These are phyloP conservation scores for Hypomecis punctinalis DNA, from an alignment of 2,888 invertebrate species.

Conservation along the genomic window DNA sequence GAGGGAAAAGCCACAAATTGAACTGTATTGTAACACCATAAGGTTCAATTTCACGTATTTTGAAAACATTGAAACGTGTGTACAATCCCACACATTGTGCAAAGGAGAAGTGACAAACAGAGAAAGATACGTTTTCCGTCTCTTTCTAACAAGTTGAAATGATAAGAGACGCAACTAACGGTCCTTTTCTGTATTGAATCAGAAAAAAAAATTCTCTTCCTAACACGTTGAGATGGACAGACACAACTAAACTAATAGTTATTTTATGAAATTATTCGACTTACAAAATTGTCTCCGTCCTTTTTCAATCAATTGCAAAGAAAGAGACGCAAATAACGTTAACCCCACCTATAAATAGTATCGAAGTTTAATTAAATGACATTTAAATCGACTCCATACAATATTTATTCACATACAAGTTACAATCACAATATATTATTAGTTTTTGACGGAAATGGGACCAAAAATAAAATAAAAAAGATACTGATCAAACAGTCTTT, in stretches of 20 bases:
- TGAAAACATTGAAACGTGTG: constrained; percentile 2
- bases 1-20: no score
- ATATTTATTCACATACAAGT: not conserved
- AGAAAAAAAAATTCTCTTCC: no score
- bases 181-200: no score
- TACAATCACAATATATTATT: constrained; percentile 4
- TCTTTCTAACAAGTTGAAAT: not conserved
- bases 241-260: no score
- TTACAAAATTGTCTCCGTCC: no score
- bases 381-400: not conserved
- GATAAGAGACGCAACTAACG: not conserved
- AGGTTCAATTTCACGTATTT: not conserved
- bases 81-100: constrained; percentile 1
- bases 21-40: no score
- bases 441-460: constrained; percentile 2
- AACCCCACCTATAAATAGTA: no score
- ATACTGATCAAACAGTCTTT: no score
- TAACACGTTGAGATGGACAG: no score
- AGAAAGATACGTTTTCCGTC: not conserved
- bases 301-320: not conserved
- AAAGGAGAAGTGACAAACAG: not conserved
- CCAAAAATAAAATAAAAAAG: not conserved
- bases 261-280: no score
- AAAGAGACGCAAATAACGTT: not conserved
- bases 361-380: no score